Evolutionary conservation across 2,888 invertebrate species (phyloP), one percentile per base, ranked within the genome.

Genomic region (Euplagia quadripunctaria): DNA sequence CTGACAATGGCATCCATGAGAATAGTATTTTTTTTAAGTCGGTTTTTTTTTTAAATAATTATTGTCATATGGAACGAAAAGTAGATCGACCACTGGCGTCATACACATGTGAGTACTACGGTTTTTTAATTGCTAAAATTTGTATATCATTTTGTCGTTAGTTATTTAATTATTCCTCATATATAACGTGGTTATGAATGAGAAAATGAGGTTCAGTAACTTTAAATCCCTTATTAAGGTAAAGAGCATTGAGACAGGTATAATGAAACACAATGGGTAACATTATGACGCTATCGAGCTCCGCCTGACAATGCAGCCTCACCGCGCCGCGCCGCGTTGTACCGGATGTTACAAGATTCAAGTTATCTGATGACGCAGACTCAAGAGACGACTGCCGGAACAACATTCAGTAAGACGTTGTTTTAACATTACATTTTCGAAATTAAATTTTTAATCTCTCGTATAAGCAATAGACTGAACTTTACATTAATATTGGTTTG

Each of bases 291-390:
- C 63, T 72, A 70, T 71, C 71, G 71, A 73, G 68, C 63, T 46
- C 5, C 41, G 8, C 52, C 12, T 41, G 14, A 66, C 66, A 66
- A 66, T 55, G 31, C 46, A 49, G 58, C 31, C 43, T 49, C 63
- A 14, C 17, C 51, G 20, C n/a, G 58, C 6, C 49, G 55, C 43
- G 41, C 20, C 67, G 41, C 67, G 61, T 64, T 17, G 8, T 41
- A 3, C 41, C 71, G 75, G 71, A 75, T 46, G 68, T 46, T 51
- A 58, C 65, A 17, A 65, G 68, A 74, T 64, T 55, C 72, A 49
- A 74, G 82, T 72, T 85, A 84, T 79, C 82, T 80, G 80, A 80
- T 76, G 55, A 43, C 58, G 70, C 31, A 51, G 64, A 65, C 68
- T 61, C 67, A 17, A 68, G 61, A 70, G 75, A 76, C 75, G 77